Percentiles rank a stretch among this genome's conserved stretches.
These are phyloP conservation scores for Odontesthes bonariensis DNA, from an alignment of 2,113 vertebrate genomes.

Conservation along the genomic window DNA sequence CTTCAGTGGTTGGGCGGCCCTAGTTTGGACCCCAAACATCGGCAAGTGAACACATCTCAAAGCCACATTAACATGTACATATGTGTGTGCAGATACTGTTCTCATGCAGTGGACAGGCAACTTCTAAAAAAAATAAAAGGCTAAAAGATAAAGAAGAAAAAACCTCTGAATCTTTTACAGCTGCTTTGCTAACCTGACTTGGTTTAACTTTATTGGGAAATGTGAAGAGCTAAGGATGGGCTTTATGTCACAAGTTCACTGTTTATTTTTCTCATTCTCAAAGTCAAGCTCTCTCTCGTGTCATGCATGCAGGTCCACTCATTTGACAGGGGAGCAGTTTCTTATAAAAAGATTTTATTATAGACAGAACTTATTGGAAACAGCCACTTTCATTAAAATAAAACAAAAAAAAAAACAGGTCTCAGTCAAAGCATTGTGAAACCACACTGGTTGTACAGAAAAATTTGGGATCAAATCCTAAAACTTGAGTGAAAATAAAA, in stretches of 20 bases:
- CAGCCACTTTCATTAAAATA: slow-evolving; percentile 19
- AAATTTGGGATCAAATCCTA: not conserved
- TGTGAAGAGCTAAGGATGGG: not conserved
- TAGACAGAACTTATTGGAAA: slow-evolving; percentile 23
- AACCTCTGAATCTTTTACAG: not conserved
- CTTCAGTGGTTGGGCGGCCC: slow-evolving; percentile 60
- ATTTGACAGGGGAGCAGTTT: not conserved
- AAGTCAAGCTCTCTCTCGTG: not conserved
- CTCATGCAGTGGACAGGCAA: not conserved
- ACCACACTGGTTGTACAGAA: slow-evolving; percentile 25
- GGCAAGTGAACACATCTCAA: slow-evolving; percentile 65
- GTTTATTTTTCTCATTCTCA: no score
- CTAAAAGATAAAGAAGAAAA: not conserved
- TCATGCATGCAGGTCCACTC: not conserved
- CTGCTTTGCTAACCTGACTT: not conserved
- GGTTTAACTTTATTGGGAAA: not conserved
- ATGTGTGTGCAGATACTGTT: not conserved
- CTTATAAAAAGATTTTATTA: slow-evolving; percentile 27
- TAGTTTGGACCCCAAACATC: slow-evolving; percentile 59
- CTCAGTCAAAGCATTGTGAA: not conserved
- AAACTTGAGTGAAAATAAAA: slow-evolving; percentile 27
- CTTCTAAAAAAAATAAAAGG: slow-evolving; percentile 7
- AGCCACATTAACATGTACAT: slow-evolving; percentile 44
- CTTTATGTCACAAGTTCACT: no score
- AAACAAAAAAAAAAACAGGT: not conserved